Evolutionary conservation across 23 tunicate genomes (phyloP), one percentile per base, ranked within the genome.

Genomic region (Halocynthia roretzi): DNA sequence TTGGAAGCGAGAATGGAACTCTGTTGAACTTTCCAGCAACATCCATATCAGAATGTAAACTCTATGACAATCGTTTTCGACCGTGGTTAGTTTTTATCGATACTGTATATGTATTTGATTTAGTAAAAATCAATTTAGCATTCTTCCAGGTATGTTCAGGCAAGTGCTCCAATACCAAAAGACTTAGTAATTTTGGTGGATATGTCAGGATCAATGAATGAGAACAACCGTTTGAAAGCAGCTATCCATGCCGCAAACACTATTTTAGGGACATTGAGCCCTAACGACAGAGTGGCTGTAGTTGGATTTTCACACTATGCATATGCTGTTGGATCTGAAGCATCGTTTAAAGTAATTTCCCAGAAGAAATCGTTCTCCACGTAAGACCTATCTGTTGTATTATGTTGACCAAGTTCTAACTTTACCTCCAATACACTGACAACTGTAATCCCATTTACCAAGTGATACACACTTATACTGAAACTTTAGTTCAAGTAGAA

Each of bases 101-200:
- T 1, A 20, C 14, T n/a, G 14, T n/a, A 68, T 1, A 15, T 23
- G 20, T 20, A 68, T 20, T 20, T 68, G 22, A 22, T 68, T 11
- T 15, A 11, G 14, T 2, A 15, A 18, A 23, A 12, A 68, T 18
- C 49, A 68, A 20, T 31, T 31, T 31, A 31, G 1, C 4, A 1
- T 10, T 53, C 62, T 54, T 78, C 68, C 7, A 92, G 98, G 98
- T 92, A 92, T 77, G 98, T 92, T 6, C 92, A 92, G 62, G 98
- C 98, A 12, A 92, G 87, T 51, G 81, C 98, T 5, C 92, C 93
- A 22, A 82, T 68, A 23, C 92, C 98, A 51, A 92, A 92, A 75
- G 98, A 92, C 68, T 68, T 86, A 15, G 89, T 83, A 0, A 40
- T 92, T 8, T 82, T 86, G 69, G 62, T 92, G 12, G 98, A 92